phyloP scores from a whole-genome alignment of 2,113 vertebrate species.

The Acinonyx jubatus region DNA sequence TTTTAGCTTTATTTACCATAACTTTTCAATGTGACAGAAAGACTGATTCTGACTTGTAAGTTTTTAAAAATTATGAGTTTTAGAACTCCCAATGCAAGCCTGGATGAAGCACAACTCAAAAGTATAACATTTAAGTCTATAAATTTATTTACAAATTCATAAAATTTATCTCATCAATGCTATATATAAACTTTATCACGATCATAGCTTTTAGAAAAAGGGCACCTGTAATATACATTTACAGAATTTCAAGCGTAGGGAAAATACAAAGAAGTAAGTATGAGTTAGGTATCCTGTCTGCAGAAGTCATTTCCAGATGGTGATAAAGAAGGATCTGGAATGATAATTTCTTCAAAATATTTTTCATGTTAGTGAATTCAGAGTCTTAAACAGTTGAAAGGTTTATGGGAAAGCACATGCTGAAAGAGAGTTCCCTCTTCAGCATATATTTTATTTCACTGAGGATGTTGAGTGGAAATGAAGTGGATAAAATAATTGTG shows the following conservation, averaged over 20 bases:
- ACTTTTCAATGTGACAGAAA: conserved; percentile 49
- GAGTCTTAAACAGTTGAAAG: neutral
- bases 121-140: conserved; percentile 12
- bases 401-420: neutral
- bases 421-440: too few species aligned
- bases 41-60: conserved; percentile 28
- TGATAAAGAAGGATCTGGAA: neutral
- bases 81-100: conserved; percentile 7
- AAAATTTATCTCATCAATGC: neutral
- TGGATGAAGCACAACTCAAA: conserved; percentile 9
- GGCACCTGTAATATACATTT: neutral
- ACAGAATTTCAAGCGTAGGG: conserved; percentile 19
- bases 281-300: neutral
- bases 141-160: conserved; percentile 53
- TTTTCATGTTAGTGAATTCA: neutral
- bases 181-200: conserved; percentile 11
- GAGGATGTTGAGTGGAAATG: neutral
- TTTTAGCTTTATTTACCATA: conserved; percentile 71
- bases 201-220: neutral
- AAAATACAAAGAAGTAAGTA: neutral
- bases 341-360: neutral
- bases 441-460: neutral
- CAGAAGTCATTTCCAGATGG: neutral
- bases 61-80: conserved; percentile 42
- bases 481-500: neutral